Evolutionary conservation across 1,140 invertebrate genomes (phyloP), one percentile per base, ranked within the genome.

Genomic region (Meloidogyne chitwoodi): DNA sequence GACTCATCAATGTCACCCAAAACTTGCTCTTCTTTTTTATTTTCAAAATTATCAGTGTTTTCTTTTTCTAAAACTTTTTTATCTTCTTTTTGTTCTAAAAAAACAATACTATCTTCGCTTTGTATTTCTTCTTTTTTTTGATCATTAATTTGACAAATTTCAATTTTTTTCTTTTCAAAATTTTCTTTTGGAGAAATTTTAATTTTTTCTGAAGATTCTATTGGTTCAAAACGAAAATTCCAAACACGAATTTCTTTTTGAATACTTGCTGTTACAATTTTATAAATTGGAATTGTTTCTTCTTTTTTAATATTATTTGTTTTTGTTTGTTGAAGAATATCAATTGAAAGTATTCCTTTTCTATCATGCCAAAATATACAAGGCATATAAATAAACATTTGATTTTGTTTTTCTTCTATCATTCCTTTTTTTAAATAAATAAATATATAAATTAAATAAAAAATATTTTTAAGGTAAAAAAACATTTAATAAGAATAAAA

Each of bases 191-290:
- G 1, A n/a, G n/a, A n/a, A n/a, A 2, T 38, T 65, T 65, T 10
- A 26, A 5, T 12, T 65, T n/a, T 0, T 26, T 31, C 29, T 27
- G 34, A 61, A 19, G 19, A 1, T 70, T 68, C 63, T 10, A 62
- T 68, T 24, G 78, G n/a, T 31, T 79, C 71, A 44, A 84, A 83
- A 31, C 24, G 29, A 29, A 84, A 77, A 48, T 82, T 81, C 81
- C 81, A 82, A 56, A 82, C 68, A 22, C 81, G 82, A 62, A 82
- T 76, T 76, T 84, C 80, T 29, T 75, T 69, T 66, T 82, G 82
- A 31, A 81, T 69, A 24, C 78, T 78, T 24, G 74, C 83, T 10
- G 81, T 82, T 4, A 56, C 80, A 41, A 82, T 81, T 73, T 83
- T 83, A 70, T 84, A 82, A 19, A 24, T 34, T 68, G 22, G 16